Percentiles rank a stretch among this genome's conserved stretches.
phyloP scores from a whole-genome alignment of 2,888 invertebrate species.

The Cephus pygmeus region DNA sequence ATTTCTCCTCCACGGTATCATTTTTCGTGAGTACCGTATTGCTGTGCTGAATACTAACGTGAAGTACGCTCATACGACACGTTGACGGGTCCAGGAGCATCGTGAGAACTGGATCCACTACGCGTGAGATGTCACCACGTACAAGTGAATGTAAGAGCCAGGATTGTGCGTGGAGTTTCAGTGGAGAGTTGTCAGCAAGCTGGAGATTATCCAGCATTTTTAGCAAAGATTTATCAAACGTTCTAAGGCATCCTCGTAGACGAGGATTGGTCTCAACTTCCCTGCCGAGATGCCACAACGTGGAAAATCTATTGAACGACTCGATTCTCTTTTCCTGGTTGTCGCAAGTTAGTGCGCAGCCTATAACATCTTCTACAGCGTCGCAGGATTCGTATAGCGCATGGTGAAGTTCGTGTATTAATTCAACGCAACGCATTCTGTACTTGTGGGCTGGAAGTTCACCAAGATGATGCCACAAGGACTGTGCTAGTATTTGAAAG shows the following conservation, averaged over 20 bases:
- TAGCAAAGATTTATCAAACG: constrained; percentile 78
- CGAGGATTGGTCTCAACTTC: constrained; percentile 72
- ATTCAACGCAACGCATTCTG: constrained; percentile 73
- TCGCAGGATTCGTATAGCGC: constrained; percentile 63
- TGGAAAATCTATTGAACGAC: constrained; percentile 74
- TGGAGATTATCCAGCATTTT: constrained; percentile 79
- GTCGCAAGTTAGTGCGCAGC: constrained; percentile 66
- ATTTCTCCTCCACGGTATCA: constrained; percentile 51
- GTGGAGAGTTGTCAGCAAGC: constrained; percentile 69
- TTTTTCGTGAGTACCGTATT: constrained; percentile 60
- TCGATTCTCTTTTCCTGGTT: constrained; percentile 67
- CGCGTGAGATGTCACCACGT: constrained; percentile 80
- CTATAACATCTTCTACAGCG: constrained; percentile 80
- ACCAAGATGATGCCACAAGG: constrained; percentile 79
- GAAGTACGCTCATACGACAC: constrained; percentile 83
- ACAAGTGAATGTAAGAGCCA: constrained; percentile 82
- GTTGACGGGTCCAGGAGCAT: constrained; percentile 84
- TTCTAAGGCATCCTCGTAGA: constrained; percentile 66
- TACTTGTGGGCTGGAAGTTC: constrained; percentile 70
- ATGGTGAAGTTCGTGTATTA: constrained; percentile 84
- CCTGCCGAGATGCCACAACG: constrained; percentile 82
- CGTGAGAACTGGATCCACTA: constrained; percentile 81
- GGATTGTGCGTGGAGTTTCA: constrained; percentile 75
- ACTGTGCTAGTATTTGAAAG: constrained; percentile 76
- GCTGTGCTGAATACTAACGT: constrained; percentile 73